Evolutionary conservation across 2,113 vertebrate species (phyloP).

Genomic region (Picathartes gymnocephalus): DNA sequence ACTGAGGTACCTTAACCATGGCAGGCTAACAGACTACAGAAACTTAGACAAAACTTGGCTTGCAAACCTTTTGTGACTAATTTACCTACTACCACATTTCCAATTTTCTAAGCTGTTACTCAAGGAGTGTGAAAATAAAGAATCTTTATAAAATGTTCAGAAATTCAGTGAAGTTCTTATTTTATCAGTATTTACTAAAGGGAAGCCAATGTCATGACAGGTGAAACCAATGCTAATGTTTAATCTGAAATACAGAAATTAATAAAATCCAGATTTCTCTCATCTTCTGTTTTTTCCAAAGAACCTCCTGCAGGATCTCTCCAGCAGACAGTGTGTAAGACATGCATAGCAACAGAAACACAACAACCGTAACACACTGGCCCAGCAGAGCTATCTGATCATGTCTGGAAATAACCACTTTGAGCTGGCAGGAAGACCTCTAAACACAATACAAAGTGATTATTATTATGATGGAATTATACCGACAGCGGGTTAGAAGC

Average conservation of each 20-base stretch:
- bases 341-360: conserved; percentile 21
- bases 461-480: not conserved
- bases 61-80: not conserved
- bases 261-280: not conserved
- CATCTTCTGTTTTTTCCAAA: not conserved
- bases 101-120: not conserved
- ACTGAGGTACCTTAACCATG: not conserved
- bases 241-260: not conserved
- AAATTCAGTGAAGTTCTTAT: not conserved
- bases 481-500: not conserved
- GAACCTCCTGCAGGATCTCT: not conserved
- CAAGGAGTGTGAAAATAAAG: not conserved
- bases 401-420: not conserved
- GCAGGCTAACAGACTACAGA: not conserved
- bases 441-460: not conserved
- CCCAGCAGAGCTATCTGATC: not conserved
- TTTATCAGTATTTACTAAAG: not conserved
- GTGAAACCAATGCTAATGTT: not conserved
- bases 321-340: not conserved
- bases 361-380: not conserved
- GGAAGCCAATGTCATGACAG: not conserved
- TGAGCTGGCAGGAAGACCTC: not conserved
- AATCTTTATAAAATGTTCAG: not conserved
- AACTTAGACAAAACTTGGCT: not conserved
- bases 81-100: not conserved